phyloP scores from a whole-genome alignment of 2,113 vertebrate genomes.

The Pseudonaja textilis region DNA sequence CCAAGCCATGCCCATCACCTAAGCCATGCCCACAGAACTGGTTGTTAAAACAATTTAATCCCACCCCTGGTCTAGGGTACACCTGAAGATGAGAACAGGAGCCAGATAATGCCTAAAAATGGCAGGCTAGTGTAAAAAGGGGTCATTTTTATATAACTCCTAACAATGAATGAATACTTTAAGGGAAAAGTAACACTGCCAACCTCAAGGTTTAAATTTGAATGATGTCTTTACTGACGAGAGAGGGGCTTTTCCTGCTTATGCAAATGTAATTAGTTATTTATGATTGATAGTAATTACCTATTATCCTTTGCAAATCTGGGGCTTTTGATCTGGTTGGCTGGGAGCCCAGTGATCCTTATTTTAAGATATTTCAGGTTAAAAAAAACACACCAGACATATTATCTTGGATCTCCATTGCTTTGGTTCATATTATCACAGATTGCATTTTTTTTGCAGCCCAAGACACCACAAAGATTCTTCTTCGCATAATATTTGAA shows the following conservation, averaged over 20 bases:
- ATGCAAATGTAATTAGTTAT: not conserved
- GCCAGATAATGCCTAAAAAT: not conserved
- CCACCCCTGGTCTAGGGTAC: not conserved
- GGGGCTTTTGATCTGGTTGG: not conserved
- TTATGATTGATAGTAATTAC: not conserved
- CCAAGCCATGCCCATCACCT: too few species aligned
- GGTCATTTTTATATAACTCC: not conserved
- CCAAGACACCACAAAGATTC: too few species aligned
- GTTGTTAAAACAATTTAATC: too few species aligned
- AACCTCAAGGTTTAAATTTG: not conserved
- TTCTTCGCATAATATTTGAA: not conserved
- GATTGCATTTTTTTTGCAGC: not conserved
- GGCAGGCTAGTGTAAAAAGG: not conserved
- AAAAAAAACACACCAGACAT: not conserved
- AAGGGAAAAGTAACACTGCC: not conserved
- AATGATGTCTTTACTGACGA: not conserved
- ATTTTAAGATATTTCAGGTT: not conserved
- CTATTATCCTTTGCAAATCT: not conserved
- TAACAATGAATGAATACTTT: not conserved
- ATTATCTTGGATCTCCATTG: not conserved
- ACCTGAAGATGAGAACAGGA: not conserved
- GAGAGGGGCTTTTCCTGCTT: not conserved
- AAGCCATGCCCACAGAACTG: too few species aligned
- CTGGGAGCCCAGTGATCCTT: not conserved
- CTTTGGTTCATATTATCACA: not conserved